Evolutionary conservation across 2,888 invertebrate genomes (phyloP), one percentile per base, ranked within the genome.

Genomic region (Automeris io): DNA sequence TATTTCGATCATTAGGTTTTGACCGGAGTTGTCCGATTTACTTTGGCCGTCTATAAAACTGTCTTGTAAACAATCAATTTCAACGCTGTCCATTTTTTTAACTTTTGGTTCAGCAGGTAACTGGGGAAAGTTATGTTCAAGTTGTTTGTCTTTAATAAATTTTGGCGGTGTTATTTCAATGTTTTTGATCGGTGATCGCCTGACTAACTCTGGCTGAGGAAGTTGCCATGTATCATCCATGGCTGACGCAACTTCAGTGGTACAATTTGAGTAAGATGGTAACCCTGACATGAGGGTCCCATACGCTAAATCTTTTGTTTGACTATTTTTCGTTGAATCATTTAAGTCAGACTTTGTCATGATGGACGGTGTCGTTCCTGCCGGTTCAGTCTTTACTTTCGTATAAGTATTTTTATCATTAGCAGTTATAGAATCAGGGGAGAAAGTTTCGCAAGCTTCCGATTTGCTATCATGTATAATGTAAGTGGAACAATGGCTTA

Each of bases 391-490:
- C 48, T 72, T 79, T 12, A 58, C 59, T 65, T 83, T 85, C 42
- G 83, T 85, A 42, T 81, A 85, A 8, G 85, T 85, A 44, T 69
- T 59, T 33, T 81, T 75, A 38, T 73, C 76, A 54, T 82, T 75
- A 2, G 71, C 80, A 0, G 80, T 77, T 22, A 85, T 81, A 1
- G 86, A 85, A 46, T 86, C 85, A 0, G 82, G 80, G 0, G 83
- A 76, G 55, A 83, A 83, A 0, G 75, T 75, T 16, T 79, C 83
- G 41, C 74, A 69, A 7, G 59, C 56, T 24, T 82, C 81, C 0
- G 85, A 82, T 42, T 74, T 75, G 51, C 74, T 76, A 31, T 82
- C 85, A 53, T 82, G 75, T 7, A 83, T 64, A 25, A 83, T 76
- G 51, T 83, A 85, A 0, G 86, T 85, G 1, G 82, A 80, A 35